A percentile compares a stretch with the other conserved stretches of the same genome.
Conservation (phyloP, 1,140 invertebrate species). For the Myzus persicae region DNA sequence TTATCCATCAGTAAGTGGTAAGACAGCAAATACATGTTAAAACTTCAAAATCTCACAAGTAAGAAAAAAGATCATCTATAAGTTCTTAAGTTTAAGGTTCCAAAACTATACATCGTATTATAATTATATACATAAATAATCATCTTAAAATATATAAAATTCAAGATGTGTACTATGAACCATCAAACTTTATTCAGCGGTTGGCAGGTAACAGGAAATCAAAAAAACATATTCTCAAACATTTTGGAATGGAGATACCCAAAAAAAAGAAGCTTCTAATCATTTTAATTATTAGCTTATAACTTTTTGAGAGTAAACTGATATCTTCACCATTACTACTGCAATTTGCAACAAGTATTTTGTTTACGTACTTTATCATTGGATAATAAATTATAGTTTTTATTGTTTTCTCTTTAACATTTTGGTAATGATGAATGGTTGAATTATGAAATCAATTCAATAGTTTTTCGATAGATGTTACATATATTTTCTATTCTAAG, state of each 20-base stretch:
- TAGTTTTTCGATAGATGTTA: not conserved
- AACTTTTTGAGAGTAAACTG: not conserved
- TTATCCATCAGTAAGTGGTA: not conserved
- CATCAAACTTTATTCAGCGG: not conserved
- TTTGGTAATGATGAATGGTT: conserved; percentile 19
- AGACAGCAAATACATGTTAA: not conserved
- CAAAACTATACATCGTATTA: not conserved
- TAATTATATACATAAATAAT: not conserved
- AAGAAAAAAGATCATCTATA: not conserved
- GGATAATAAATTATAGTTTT: not conserved
- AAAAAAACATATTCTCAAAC: not conserved
- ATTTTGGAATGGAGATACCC: not conserved
- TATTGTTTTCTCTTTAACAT: not conserved
- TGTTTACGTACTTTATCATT: not conserved
- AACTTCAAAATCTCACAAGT: not conserved
- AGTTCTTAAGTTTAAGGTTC: not conserved
- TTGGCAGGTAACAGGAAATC: not conserved
- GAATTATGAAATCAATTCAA: conserved; percentile 10
- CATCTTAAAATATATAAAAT: not conserved
- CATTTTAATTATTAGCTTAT: not conserved
- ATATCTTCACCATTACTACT: not conserved
- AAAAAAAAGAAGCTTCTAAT: not conserved
- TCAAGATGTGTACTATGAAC: not conserved
- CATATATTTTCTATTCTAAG: conserved; percentile 29
- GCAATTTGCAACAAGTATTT: not conserved